These are phyloP conservation scores for Drosophila gunungcola DNA, from an alignment of 1,140 invertebrate species.

Conservation along the genomic window DNA sequence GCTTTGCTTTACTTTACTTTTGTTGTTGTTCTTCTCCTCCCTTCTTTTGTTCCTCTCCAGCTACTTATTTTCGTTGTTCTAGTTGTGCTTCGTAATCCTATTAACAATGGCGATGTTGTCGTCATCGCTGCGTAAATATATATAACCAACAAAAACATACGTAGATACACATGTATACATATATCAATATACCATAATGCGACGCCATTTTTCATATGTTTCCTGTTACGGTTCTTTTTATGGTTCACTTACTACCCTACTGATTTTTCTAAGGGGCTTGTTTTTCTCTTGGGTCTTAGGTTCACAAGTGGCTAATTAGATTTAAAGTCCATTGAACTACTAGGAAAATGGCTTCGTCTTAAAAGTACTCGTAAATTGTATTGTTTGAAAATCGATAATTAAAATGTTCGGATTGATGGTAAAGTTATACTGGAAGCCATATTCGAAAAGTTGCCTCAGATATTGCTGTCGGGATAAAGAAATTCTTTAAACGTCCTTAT, in stretches of 20 bases:
- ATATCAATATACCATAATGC: slow-evolving; percentile 42
- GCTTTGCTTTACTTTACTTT: slow-evolving; percentile 52
- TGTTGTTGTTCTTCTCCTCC: slow-evolving; percentile 7
- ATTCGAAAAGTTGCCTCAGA: neutral
- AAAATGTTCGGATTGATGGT: neutral
- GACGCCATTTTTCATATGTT: slow-evolving; percentile 68
- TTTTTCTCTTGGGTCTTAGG: slow-evolving; percentile 4
- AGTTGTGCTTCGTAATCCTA: slow-evolving; percentile 77
- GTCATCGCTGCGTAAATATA: slow-evolving; percentile 52
- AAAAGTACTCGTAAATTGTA: neutral
- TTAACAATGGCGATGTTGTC: slow-evolving; percentile 70
- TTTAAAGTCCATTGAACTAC: slow-evolving; percentile 60
- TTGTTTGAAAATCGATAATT: slow-evolving; percentile 1
- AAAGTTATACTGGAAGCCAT: neutral
- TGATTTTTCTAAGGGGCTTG: slow-evolving; percentile 31
- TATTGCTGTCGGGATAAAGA: neutral
- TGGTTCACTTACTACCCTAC: slow-evolving; percentile 16
- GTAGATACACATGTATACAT: slow-evolving; percentile 7
- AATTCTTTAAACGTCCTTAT: too few relatives aligned
- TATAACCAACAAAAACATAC: slow-evolving; percentile 22
- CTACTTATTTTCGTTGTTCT: slow-evolving; percentile 36
- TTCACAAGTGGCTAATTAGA: slow-evolving; percentile 47
- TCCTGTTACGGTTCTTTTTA: slow-evolving; percentile 11
- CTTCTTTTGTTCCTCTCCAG: slow-evolving; percentile 8
- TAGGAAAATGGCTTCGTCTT: slow-evolving; percentile 25